Base-by-base conservation (phyloP, 1,140 invertebrate genomes). In the Lasaia peninsularis region DNA sequence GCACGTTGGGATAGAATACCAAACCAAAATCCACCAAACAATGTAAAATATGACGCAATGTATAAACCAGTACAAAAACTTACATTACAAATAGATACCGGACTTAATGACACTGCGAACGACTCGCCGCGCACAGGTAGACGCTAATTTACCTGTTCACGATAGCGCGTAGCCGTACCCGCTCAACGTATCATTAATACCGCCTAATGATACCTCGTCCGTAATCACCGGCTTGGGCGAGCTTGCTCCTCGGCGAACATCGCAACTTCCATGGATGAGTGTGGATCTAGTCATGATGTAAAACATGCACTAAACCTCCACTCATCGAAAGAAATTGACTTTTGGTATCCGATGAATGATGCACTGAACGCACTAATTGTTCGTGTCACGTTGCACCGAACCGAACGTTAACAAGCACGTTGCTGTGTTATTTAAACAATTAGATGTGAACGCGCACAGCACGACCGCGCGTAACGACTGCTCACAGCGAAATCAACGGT, bases 251-350 rank as follows among this genome's bases (percentile, higher is more conserved):
- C 66, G 86, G 69, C 61, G 82, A 81, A 69, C 73, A 78, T 75
- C 79, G 84, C 86, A 87, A 87, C 87, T 89, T 88, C 87, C 80
- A 81, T 89, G 87, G 89, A 90, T 90, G 87, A 90, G 89, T 90
- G 89, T 90, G 89, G 89, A 90, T 90, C 89, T 90, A 90, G 89
- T 90, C 89, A 90, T 90, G 89, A 80, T 85, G 71, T 75, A 73
- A 76, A 73, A 90, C 89, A 90, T 90, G 89, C 89, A 90, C 89
- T 88, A 89, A 86, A 89, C 86, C 87, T 87, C 80, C 89, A 89
- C 89, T 85, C 89, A 89, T 86, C 89, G 86, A 89, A 88, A 88
- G 86, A 89, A 88, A 87, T 89, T 88, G 86, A 85, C 78, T 62
- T 78, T 65, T 62, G 49, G 65, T 60, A 71, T 71, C 63, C 60